Base-by-base conservation (phyloP, 1,140 invertebrate species). In the Trachymyrmex septentrionalis region DNA sequence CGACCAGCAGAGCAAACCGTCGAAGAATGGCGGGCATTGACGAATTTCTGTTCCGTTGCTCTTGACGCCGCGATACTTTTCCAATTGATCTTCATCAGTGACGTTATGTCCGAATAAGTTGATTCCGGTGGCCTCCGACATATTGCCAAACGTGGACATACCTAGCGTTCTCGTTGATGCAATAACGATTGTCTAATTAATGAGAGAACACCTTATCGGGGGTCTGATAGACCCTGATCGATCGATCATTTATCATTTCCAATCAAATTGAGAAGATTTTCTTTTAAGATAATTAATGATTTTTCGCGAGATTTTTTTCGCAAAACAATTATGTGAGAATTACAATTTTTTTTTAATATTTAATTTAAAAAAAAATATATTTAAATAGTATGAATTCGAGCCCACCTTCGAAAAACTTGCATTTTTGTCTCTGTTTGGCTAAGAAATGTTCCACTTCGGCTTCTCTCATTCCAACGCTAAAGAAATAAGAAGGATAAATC, bases 1-100 rank as follows among this genome's bases (percentile, higher is more conserved):
- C 3, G 93, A 91, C 95, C 95, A 95, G 67, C 95, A 95, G 0
- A 95, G 84, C 12, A 95, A 78, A 3, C 92, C 93, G 59, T 95
- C 95, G 87, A 95, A 95, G 0, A 90, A 86, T 7, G 91, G 85
- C 0, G 93, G 91, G 73, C 95, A 95, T 50, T 80, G 50, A 16
- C 19, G 61, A 57, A 72, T 30, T 77, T 53, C 16, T 1, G 57
- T 57, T 16, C 12, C 64, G 4, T 50, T 24, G n/a, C 24, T 53
- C 3, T 30, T 53, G 12, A n/a, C n/a, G 19, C 50, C 69, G 1
- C 7, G 59, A 66, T 86, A 21, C 19, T 30, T 63, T 12, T 34
- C 19, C 38, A 7, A 82, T 59, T 48, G 48, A n/a, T 55, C 57
- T 6, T 7, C n/a, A 38, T 81, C 21, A 34, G 14, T 38, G 9